Evolutionary conservation across 2,113 vertebrate species (phyloP), one percentile per base, ranked within the genome.

Genomic region (Psephotus haematonotus): DNA sequence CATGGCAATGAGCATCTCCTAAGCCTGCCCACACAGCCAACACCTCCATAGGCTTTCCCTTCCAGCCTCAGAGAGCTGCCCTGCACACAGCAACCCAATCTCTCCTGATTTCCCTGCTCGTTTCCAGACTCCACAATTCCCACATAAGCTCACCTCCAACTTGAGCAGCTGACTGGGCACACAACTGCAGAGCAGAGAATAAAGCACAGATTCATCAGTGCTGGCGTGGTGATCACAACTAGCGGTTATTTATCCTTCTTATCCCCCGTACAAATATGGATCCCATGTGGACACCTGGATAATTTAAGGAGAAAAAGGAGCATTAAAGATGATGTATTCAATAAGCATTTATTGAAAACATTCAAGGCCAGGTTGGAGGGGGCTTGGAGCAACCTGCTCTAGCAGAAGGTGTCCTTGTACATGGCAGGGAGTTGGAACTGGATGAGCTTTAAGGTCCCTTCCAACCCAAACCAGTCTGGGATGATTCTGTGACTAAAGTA

Each of bases 201-300:
- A 11, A 17, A 70, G 69, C 14, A 65, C 2, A 1, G 3, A 28
- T 10, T 39, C 60, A 8, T 28, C 2, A 0, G 43, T 5, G 5
- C 11, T 43, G 63, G 14, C 1, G 0, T 10, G 17, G 78, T 16
- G 43, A 64, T 27, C 57, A 39, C n/a, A 46, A 4, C 43, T 20
- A 22, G 7, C 0, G 0, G 27, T 10, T 11, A 17, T 17, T 31
- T 16, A 3, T 4, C 46, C 46, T 71, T 50, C 71, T 85, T 7
- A 6, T 33, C 20, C 27, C 14, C 16, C 0, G 1, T 3, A 2
- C 0, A 1, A 55, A 15, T 10, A 17, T 11, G 57, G 77, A 29
- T 71, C 78, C 82, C 67, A 28, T 6, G 31, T 25, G 60, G 49
- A 53, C 49, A 82, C 41, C 57, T 70, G 80, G 50, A 11, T 8